Percentiles rank a stretch among this genome's conserved stretches.
Evolutionary conservation across 2,113 vertebrate species (phyloP).

Genomic region (Dendropsophus ebraccatus): DNA sequence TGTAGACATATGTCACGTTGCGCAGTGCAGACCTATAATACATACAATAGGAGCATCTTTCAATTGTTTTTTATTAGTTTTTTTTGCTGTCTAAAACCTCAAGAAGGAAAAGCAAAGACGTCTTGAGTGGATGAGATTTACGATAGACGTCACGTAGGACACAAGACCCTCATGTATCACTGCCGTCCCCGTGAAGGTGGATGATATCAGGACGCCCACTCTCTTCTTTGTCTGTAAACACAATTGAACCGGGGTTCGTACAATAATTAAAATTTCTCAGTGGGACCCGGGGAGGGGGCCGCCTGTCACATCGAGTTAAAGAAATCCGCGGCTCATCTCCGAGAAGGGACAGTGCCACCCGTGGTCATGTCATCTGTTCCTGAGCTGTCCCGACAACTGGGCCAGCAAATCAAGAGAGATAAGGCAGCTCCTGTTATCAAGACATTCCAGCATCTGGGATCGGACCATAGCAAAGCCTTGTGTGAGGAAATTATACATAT

Average conservation of each 20-base stretch:
- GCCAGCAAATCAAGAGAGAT: conserved; percentile 67
- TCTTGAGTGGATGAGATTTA: too few relatives aligned
- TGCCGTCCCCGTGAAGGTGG: neutral
- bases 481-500: too few relatives aligned
- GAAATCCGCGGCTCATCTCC: conserved; percentile 72
- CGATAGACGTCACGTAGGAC: too few relatives aligned
- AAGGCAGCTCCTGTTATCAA: conserved; percentile 64
- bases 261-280: conserved; percentile 80
- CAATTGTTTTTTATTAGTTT: neutral
- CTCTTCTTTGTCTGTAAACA: conserved; percentile 22
- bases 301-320: conserved; percentile 85
- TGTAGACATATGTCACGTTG: too few relatives aligned
- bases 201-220: neutral
- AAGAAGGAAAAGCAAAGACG: neutral
- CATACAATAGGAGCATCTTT: too few relatives aligned
- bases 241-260: conserved; percentile 20
- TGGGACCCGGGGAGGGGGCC: conserved; percentile 79
- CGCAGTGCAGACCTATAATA: too few relatives aligned
- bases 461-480: rapidly evolving
- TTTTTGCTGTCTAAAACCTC: neutral
- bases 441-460: conserved; percentile 30
- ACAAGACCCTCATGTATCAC: neutral
- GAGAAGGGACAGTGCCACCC: conserved; percentile 77
- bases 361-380: conserved; percentile 78
- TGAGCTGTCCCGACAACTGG: conserved; percentile 68